Evolutionary conservation across 2,113 vertebrate genomes (phyloP).

Genomic region (Atrichornis clamosus): DNA sequence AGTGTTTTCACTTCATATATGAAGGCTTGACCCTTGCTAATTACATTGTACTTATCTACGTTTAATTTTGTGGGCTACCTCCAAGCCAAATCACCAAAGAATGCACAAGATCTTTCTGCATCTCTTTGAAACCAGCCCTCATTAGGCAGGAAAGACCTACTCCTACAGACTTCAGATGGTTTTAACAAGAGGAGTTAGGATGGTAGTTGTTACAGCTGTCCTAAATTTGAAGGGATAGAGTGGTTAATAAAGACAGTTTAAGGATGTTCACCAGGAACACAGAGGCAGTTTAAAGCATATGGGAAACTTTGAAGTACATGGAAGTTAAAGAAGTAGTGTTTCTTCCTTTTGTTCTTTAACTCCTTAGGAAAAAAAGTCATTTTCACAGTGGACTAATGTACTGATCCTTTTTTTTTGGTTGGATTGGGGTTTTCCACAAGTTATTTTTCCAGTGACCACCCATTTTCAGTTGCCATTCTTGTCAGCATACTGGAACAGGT

Average conservation of each 20-base stretch:
- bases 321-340: background rate
- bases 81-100: background rate
- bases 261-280: background rate
- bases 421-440: rapidly evolving
- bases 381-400: background rate
- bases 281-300: background rate
- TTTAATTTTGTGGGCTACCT: background rate
- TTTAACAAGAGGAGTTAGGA: background rate
- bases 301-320: background rate
- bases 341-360: background rate
- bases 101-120: background rate
- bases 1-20: background rate
- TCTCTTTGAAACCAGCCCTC: background rate
- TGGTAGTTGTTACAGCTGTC: background rate
- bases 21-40: background rate
- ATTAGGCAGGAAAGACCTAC: background rate
- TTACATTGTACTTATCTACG: background rate
- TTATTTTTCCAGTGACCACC: background rate
- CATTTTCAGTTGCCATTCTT: background rate
- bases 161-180: background rate
- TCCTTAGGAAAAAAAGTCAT: background rate
- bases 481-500: background rate
- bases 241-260: background rate
- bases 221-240: background rate
- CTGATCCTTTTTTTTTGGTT: background rate